A percentile compares a stretch with the other conserved stretches of the same genome.
These are phyloP conservation scores for Hartigia nigra DNA, from an alignment of 2,888 invertebrate species.

Conservation along the genomic window DNA sequence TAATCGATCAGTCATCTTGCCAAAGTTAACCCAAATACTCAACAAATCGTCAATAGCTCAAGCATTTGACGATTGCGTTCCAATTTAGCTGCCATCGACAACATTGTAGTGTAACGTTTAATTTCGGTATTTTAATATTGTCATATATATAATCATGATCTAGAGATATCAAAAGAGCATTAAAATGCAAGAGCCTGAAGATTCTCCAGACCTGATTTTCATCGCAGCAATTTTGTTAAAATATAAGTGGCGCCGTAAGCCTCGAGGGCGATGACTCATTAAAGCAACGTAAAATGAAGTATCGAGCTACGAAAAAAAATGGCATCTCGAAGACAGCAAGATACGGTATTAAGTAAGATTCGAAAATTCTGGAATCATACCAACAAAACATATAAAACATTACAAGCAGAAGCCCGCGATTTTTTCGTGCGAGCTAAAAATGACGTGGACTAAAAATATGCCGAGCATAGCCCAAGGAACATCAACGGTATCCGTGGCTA, in stretches of 20 bases:
- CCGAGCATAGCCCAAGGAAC: constrained; percentile 44
- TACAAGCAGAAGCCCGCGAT: constrained; percentile 34
- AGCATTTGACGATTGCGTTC: background rate
- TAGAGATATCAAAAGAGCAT: no score
- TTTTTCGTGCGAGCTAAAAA: constrained; percentile 53
- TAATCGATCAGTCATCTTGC: background rate
- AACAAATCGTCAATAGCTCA: background rate
- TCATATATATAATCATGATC: background rate
- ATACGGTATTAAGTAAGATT: background rate
- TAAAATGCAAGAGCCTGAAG: no score
- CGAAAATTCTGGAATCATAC: background rate
- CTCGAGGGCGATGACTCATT: no score
- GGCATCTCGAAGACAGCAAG: background rate
- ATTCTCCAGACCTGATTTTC: no score
- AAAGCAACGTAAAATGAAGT: background rate
- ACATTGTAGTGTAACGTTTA: no score
- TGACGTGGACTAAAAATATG: constrained; percentile 54
- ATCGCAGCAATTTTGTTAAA: no score
- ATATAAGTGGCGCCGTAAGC: no score
- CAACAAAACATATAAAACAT: constrained; percentile 7
- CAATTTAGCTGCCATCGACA: background rate
- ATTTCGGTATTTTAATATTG: background rate
- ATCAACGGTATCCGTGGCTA: constrained; percentile 20
- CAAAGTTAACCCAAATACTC: background rate
- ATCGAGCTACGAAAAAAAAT: background rate